Base-by-base conservation (phyloP, 2,797 vertebrate genomes). In the Gobio occitaniae region DNA sequence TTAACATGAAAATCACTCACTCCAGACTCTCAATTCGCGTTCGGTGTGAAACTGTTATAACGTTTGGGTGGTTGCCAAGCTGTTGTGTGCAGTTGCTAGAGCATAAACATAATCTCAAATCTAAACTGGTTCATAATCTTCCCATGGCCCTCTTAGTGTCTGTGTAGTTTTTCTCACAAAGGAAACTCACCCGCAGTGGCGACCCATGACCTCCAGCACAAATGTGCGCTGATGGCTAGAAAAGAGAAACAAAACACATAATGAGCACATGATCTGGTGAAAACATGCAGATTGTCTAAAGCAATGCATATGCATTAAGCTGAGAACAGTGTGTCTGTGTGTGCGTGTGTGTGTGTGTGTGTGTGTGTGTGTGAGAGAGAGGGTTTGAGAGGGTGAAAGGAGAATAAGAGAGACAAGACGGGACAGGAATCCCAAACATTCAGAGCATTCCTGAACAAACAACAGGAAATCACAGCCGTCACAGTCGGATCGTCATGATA, bases 131-230 rank as follows among this genome's bases (percentile, higher is more conserved):
- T 36, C 19, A 32, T 29, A 59, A 76, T 65, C 59, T 47, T 52
- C 41, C 25, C 38, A 56, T 59, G 48, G 47, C 48, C 25, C 9
- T 61, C n/a, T 61, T 61, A 12, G 59, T 71, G 41, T 21, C 6
- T 15, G 71, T 76, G 48, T 6, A 15, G 52, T 63, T 4, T 75
- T n/a, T 12, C 54, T 59, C 21, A 25, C 61, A 63, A 5, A 0
- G 74, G 38, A 78, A 25, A 92, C 96, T 96, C 90, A 99, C 98
- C 98, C 98, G 0, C 98, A 99, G 92, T 99, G 98, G 13, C 97
- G 96, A 2, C 97, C 98, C 98, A 99, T 99, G 91, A 99, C 97
- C 90, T 99, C 98, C 91, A 99, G 91, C 88, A 99, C 97, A 17
- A 99, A 99, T 0, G 98, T 97, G 87, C 98, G 94, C 94, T 99